phyloP scores from a whole-genome alignment of 2,113 vertebrate genomes.

The Phyllopteryx taeniolatus region DNA sequence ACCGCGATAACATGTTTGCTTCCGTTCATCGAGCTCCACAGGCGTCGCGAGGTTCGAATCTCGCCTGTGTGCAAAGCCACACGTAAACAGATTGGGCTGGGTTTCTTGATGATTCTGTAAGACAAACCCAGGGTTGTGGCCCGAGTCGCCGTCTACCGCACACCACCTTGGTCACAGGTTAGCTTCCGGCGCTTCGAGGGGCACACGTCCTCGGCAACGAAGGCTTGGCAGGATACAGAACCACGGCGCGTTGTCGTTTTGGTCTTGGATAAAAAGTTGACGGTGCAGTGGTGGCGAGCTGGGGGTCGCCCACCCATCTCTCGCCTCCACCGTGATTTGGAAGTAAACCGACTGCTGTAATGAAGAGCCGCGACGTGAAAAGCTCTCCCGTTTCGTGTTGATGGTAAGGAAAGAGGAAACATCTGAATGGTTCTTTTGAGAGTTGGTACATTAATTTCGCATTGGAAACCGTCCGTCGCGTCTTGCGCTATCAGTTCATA shows the following conservation, averaged over 20 bases:
- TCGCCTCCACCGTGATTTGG: conserved; percentile 56
- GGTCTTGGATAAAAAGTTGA: conserved; percentile 66
- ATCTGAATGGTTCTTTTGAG: conserved; percentile 38
- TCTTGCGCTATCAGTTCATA: conserved; percentile 58
- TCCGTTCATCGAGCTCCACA: conserved; percentile 53
- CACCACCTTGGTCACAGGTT: conserved; percentile 79
- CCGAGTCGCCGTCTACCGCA: conserved; percentile 70
- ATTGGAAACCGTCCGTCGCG: conserved; percentile 42
- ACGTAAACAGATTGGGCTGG: conserved; percentile 52
- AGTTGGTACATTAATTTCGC: conserved; percentile 62
- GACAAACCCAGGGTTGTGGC: conserved; percentile 72
- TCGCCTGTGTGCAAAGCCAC: conserved; percentile 65
- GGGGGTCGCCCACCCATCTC: conserved; percentile 60
- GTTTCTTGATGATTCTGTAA: conserved; percentile 67
- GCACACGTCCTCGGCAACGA: conserved; percentile 73
- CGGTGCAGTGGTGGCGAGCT: conserved; percentile 54
- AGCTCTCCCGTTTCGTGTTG: conserved; percentile 63
- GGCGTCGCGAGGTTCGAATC: conserved; percentile 53
- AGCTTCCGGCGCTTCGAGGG: conserved; percentile 72
- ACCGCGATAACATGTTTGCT: conserved; percentile 64
- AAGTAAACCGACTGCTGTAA: conserved; percentile 63
- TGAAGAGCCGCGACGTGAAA: conserved; percentile 62
- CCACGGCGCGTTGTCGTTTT: conserved; percentile 63
- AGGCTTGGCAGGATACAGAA: conserved; percentile 66
- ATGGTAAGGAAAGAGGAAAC: conserved; percentile 58